phyloP scores from a whole-genome alignment of 2,113 vertebrate genomes.

The Gymnocephalus cernua region DNA sequence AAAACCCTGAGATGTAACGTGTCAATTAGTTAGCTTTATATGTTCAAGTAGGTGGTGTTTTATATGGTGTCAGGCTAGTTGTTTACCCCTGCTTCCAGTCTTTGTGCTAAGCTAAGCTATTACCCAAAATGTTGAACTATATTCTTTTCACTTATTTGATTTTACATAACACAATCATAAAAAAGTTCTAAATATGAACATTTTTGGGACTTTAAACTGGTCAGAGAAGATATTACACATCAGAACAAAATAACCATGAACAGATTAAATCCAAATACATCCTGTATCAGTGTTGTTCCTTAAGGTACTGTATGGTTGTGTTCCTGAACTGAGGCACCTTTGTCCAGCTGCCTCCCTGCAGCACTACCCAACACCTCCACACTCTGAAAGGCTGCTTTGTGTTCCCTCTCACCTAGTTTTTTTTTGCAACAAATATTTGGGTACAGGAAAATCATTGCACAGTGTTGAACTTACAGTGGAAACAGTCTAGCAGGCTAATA shows the following conservation, averaged over 20 bases:
- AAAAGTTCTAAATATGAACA: no score
- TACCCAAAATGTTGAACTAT: no score
- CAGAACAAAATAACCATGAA: neutral
- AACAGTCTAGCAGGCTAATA: constrained; percentile 4
- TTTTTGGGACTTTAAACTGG: neutral
- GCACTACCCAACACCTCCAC: constrained; percentile 30
- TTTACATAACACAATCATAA: no score
- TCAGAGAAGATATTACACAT: neutral
- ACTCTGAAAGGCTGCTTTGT: constrained; percentile 68
- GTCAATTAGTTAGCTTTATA: no score
- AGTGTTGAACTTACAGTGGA: constrained; percentile 6
- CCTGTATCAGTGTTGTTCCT: constrained; percentile 20
- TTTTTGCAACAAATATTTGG: constrained; percentile 36
- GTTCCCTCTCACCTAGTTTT: constrained; percentile 8
- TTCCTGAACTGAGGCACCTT: constrained; percentile 58
- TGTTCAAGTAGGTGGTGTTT: no score
- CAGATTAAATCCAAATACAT: neutral
- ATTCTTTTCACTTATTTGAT: no score
- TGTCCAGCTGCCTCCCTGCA: constrained; percentile 35
- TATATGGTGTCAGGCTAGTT: no score
- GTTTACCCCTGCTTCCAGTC: no score
- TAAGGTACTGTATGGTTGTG: neutral
- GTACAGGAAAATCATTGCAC: constrained; percentile 46
- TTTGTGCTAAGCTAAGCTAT: no score
- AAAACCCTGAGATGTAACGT: no score